Evolutionary conservation across 1,140 invertebrate genomes (phyloP), one percentile per base, ranked within the genome.

Genomic region (Hesperophylax magnus): DNA sequence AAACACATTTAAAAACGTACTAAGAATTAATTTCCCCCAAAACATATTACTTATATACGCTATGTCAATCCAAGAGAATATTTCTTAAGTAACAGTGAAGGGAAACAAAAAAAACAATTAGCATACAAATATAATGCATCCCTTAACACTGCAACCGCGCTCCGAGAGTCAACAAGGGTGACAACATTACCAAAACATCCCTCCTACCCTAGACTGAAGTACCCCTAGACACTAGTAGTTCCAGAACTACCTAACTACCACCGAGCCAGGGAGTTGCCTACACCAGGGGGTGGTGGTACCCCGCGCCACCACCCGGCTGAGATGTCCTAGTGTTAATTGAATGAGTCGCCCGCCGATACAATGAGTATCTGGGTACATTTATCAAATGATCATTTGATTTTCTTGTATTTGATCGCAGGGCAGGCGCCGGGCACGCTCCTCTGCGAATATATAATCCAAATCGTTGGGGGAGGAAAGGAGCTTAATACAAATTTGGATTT

Each of bases 331-430:
- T 47, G 34, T 14, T 79, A 79, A 78, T 79, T 79, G 54, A 79
- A 72, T 60, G 67, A 58, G 31, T 18, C 63, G 27, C n/a, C 75
- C 61, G 20, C 56, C 54, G 61, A 54, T 69, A 67, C 67, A 56
- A 7, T 58, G 63, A 34, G 18, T 69, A 53, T 69, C 22, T 20
- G 52, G 34, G 72, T 39, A 77, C 79, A 84, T 84, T 84, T 77
- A 84, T 84, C 79, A 81, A 81, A 84, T 84, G 61, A 84, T 81
- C 82, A 56, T 84, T 84, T 84, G 80, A 81, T 83, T 83, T 83
- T 78, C 82, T 83, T 83, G 76, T 81, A 78, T 83, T 83, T 81
- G 79, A 83, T 83, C 82, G 77, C 54, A 34, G 56, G 20, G 81
- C 65, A 65, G 58, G 31, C 54, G 56, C 15, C 31, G 22, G 24